Evolutionary conservation across 1,140 invertebrate genomes (phyloP).

Genomic region (Drosophila busckii): DNA sequence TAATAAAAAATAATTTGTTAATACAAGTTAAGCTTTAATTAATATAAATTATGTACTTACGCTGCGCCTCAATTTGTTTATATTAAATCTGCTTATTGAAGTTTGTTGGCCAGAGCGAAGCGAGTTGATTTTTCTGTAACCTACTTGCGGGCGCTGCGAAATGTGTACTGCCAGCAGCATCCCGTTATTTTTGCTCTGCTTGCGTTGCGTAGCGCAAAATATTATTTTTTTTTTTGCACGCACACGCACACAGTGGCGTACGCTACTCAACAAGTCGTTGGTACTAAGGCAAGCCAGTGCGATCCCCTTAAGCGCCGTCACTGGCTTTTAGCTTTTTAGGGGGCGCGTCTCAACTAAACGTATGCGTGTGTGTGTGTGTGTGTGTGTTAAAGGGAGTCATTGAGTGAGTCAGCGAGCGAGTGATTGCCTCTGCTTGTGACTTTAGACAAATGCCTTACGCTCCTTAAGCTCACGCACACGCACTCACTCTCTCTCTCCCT

Average conservation of each 20-base stretch:
- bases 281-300: neutral
- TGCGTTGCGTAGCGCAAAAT: constrained; percentile 11
- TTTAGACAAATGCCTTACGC: constrained; percentile 48
- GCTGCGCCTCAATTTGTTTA: neutral
- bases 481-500: too few species aligned
- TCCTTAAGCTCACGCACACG: too few species aligned
- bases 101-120: too few species aligned
- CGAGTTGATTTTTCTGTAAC: constrained; percentile 44
- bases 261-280: constrained; percentile 2
- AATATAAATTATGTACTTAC: constrained; percentile 11
- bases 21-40: neutral
- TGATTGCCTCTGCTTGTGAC: constrained; percentile 60
- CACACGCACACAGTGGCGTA: constrained; percentile 26
- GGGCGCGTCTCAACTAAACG: constrained; percentile 3
- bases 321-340: constrained; percentile 7
- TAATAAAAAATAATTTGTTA: neutral
- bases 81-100: too few species aligned
- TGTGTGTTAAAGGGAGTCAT: neutral
- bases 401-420: constrained; percentile 13
- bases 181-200: constrained; percentile 23
- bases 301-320: neutral
- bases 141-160: constrained; percentile 65
- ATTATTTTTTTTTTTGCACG: neutral
- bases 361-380: constrained; percentile 11
- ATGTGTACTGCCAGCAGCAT: constrained; percentile 58